Base-by-base conservation (phyloP, 64 coral and sea anemone genomes). In the Pachyseris speciosa region DNA sequence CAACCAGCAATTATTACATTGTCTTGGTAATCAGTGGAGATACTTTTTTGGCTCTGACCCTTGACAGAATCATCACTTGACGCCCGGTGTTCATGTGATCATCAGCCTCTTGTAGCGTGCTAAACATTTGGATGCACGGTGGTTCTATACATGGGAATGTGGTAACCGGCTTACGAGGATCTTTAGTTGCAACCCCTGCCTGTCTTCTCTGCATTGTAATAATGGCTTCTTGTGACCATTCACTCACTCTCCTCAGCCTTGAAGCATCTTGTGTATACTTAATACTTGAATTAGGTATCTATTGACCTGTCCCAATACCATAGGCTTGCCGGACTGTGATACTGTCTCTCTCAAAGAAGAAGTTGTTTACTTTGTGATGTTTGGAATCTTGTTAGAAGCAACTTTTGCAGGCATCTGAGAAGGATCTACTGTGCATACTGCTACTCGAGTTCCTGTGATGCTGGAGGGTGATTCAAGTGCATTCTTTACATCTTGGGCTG, bases 211-310 rank as follows among this genome's bases (percentile, higher is more conserved):
- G 72, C 61, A 57, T 67, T 48, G 7, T 67, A 50, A 73, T 12
- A 64, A 55, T 36, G 61, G 48, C 45, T 50, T 68, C 87, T 22
- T 66, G n/a, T 41, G 87, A 64, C 63, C 88, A 80, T 31, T 90
- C 63, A 4, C 88, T 60, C 38, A 83, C 58, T 48, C 61, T 83
- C 34, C 72, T 45, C 2, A 91, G 65, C 38, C 64, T 77, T 37
- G 77, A 91, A 73, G 53, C 66, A 51, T 79, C 74, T 73, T 91
- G 89, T 55, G 52, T 41, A 37, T 72, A 34, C 45, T 29, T 41
- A 58, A 30, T 53, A 1, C 48, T 57, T 73, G 69, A 67, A 20
- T 61, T 55, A 55, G 51, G 51, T 43, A 90, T 80, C 15, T 90
- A 37, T 63, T 80, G 66, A 19, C 88, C 88, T 67, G 7, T 11